Conservation (phyloP, 2,888 invertebrate genomes). For the Argynnis bischoffii region DNA sequence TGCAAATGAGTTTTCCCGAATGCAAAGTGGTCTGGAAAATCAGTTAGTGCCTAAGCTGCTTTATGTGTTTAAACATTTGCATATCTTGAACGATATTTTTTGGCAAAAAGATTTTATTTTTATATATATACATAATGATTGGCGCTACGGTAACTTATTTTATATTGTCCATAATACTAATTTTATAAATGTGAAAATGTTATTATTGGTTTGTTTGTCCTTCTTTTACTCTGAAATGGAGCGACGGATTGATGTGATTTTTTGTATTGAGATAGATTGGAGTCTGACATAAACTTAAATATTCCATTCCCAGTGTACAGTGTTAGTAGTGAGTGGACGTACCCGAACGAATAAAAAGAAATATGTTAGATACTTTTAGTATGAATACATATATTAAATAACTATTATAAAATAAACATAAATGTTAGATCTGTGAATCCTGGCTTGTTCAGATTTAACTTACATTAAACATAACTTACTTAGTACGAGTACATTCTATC, state of each 20-base stretch:
- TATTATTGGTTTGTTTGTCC: too few relatives aligned
- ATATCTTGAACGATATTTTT: constrained; percentile 20
- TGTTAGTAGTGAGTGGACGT: too few relatives aligned
- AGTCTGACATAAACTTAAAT: too few relatives aligned
- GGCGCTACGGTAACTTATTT: too few relatives aligned
- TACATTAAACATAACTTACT: constrained; percentile 12
- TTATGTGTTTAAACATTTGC: constrained; percentile 31
- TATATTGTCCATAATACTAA: too few relatives aligned
- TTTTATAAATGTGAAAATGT: too few relatives aligned
- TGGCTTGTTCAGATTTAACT: constrained; percentile 4
- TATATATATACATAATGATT: too few relatives aligned
- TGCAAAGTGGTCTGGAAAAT: constrained; percentile 33
- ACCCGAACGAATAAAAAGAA: background rate
- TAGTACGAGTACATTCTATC: constrained; percentile 4
- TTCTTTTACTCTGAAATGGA: too few relatives aligned
- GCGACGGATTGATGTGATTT: too few relatives aligned
- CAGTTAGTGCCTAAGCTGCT: constrained; percentile 31
- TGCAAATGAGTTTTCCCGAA: constrained; percentile 51
- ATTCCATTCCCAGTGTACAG: too few relatives aligned
- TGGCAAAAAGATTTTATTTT: background rate
- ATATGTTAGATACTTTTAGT: too few relatives aligned
- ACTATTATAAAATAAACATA: background rate
- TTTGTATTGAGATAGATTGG: too few relatives aligned
- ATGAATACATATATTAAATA: background rate
- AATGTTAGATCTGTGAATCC: background rate